Evolutionary conservation across 1,140 invertebrate species (phyloP), one percentile per base, ranked within the genome.

Genomic region (Saccostrea cuccullata): DNA sequence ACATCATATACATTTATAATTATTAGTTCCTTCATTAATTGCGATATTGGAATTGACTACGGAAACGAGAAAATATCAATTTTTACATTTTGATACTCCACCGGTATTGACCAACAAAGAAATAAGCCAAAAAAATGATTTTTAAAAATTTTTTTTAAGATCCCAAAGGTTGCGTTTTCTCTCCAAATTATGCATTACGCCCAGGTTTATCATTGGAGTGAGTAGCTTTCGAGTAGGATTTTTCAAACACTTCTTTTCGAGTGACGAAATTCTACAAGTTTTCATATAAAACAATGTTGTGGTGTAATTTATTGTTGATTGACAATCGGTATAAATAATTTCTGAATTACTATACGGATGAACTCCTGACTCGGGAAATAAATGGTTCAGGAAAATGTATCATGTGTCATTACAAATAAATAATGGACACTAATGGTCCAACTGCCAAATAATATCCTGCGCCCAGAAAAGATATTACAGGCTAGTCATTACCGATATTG

Each of bases 371-470:
- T 77, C 70, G 23, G 26, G 23, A 15, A 15, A 77, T 77, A 77
- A 47, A 77, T 77, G 70, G 70, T 77, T 77, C 70, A 36, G 70
- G 70, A 77, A 77, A 77, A 77, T 77, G 70, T 77, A 77, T 77
- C 70, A 77, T 77, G 30, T 77, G 70, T 77, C 70, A 77, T 77
- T 77, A 77, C 70, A 77, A 77, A 77, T 77, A 77, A 77, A 77
- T 77, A 77, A 77, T 77, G 70, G 70, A 77, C 70, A 77, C 70
- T 77, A 77, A 77, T 77, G 26, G 70, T 26, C 70, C 13, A 15
- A 77, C 70, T 77, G 70, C 70, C 70, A 77, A 77, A 77, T 77
- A 77, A 77, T 77, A 77, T 77, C 70, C 70, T 77, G 70, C 23
- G 70, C 30, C 70, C 70, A 77, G 70, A 77, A 77, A 77, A 77